A percentile compares a stretch with the other conserved stretches of the same genome.
Evolutionary conservation across 2,888 invertebrate genomes (phyloP).

Genomic region (Sarcophaga subvicina): DNA sequence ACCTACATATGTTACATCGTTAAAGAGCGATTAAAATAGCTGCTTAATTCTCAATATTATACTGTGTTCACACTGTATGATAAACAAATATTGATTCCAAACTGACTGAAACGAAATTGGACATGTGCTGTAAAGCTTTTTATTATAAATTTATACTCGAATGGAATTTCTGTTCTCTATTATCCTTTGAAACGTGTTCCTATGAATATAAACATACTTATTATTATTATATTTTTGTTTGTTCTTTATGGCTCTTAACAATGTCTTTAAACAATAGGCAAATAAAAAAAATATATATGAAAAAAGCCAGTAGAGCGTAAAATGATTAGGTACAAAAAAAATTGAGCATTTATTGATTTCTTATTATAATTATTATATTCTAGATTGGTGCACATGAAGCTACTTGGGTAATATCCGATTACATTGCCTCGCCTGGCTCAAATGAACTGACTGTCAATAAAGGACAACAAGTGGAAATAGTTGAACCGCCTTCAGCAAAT

Average conservation of each 20-base stretch:
- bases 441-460: slow-evolving; percentile 93
- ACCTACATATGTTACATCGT: neutral
- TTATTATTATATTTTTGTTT: neutral
- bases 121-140: neutral
- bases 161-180: neutral
- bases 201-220: neutral
- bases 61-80: neutral
- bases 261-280: neutral
- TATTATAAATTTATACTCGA: neutral
- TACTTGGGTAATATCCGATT: slow-evolving; percentile 96
- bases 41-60: neutral
- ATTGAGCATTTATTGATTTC: slow-evolving; percentile 61
- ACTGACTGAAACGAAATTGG: neutral
- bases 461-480: slow-evolving; percentile 96
- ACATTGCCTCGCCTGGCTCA: slow-evolving; percentile 87
- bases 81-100: slow-evolving; percentile 1
- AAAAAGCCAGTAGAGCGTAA: neutral
- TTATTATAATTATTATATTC: slow-evolving; percentile 71
- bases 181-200: neutral
- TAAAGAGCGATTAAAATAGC: neutral
- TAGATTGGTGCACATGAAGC: slow-evolving; percentile 92
- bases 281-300: neutral
- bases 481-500: slow-evolving; percentile 87
- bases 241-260: neutral
- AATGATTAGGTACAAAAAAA: slow-evolving; percentile 26